phyloP scores from a whole-genome alignment of 2,797 vertebrate genomes.

The Dicrostonyx torquatus region DNA sequence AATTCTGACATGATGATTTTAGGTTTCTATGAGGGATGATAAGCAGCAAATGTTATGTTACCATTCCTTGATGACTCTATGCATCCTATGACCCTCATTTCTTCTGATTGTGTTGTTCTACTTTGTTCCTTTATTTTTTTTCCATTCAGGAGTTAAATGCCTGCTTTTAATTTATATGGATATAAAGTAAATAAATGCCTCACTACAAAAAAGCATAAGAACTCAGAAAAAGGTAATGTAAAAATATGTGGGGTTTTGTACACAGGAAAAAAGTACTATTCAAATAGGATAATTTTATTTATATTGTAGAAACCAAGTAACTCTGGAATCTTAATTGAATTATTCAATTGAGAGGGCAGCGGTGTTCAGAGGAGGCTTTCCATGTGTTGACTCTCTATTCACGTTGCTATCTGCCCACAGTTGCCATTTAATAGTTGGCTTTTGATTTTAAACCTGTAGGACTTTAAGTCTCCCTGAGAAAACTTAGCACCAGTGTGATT shows the following conservation, averaged over 20 bases:
- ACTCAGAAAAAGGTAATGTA: not conserved
- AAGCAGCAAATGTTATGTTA: fast-evolving
- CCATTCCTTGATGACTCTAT: not conserved
- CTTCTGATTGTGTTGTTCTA: not conserved
- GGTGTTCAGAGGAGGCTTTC: not conserved
- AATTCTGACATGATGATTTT: not conserved
- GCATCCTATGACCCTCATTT: not conserved
- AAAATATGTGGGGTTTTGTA: not conserved
- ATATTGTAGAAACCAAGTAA: slow-evolving; percentile 47
- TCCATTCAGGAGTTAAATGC: not conserved
- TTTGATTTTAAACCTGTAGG: not conserved
- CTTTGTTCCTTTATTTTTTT: not conserved
- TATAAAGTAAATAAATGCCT: not conserved
- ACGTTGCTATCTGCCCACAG: not conserved
- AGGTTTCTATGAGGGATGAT: not conserved
- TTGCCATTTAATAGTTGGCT: not conserved
- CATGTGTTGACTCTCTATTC: not conserved
- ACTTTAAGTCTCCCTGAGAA: not conserved
- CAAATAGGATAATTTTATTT: slow-evolving; percentile 44
- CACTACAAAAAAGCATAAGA: slow-evolving; percentile 43
- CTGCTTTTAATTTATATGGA: not conserved
- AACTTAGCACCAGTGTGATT: not conserved
- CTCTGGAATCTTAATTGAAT: slow-evolving; percentile 10
- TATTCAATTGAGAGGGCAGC: not conserved
- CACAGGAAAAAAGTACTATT: not conserved